Conservation (phyloP, 2,888 invertebrate genomes). For the Sturmia bella region DNA sequence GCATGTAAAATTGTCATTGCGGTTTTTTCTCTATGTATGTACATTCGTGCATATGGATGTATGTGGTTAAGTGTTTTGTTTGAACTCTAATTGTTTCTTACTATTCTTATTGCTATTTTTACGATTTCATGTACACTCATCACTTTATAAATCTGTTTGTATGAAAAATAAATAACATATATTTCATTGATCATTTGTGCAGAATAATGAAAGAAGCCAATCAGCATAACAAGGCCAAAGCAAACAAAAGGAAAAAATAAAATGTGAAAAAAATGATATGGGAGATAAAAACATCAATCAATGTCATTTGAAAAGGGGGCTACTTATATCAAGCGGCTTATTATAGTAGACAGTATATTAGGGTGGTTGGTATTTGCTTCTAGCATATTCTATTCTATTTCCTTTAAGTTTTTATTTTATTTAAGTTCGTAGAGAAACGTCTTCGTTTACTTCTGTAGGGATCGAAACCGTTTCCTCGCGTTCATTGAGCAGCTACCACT, state of each 20-base stretch:
- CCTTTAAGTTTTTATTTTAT: too few species aligned
- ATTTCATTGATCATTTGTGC: slow-evolving; percentile 67
- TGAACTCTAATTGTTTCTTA: not conserved
- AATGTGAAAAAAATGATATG: slow-evolving; percentile 1
- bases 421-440: too few species aligned
- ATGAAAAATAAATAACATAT: slow-evolving; percentile 62
- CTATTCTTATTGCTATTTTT: slow-evolving; percentile 28
- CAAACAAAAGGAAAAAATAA: slow-evolving; percentile 11
- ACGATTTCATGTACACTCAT: slow-evolving; percentile 44
- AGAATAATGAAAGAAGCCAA: slow-evolving; percentile 67
- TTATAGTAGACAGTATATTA: slow-evolving; percentile 3
- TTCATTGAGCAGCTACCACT: too few species aligned
- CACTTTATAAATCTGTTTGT: slow-evolving; percentile 28
- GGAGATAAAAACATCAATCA: slow-evolving; percentile 68
- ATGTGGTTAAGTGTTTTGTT: too few species aligned
- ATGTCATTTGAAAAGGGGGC: slow-evolving; percentile 54
- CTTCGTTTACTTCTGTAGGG: too few species aligned
- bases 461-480: too few species aligned
- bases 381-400: too few species aligned
- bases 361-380: not conserved
- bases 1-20: too few species aligned
- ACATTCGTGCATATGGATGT: too few species aligned
- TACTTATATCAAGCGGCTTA: slow-evolving; percentile 10
- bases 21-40: not conserved
- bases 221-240: slow-evolving; percentile 57